Conservation (phyloP, 2,888 invertebrate genomes). For the Eilema griseolum region DNA sequence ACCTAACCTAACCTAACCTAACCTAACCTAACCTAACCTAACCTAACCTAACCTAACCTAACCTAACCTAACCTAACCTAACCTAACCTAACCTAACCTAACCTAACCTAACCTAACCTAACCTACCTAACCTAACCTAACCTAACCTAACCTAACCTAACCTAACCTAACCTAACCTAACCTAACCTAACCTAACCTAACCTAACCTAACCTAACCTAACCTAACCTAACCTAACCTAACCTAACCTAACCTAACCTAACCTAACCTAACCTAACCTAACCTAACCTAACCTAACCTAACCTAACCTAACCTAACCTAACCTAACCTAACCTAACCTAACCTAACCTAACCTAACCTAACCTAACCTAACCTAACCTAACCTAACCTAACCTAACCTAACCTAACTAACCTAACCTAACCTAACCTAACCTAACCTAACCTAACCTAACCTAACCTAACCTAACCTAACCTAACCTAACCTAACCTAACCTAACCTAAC, state of each 20-base stretch:
- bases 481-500: slow-evolving; percentile 19
- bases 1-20: too few relatives aligned
- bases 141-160: slow-evolving; percentile 33
- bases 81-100: slow-evolving; percentile 31
- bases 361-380: slow-evolving; percentile 27
- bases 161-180: slow-evolving; percentile 33
- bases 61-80: slow-evolving; percentile 31
- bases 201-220: slow-evolving; percentile 36
- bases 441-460: slow-evolving; percentile 26
- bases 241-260: slow-evolving; percentile 55
- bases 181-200: slow-evolving; percentile 39
- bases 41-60: slow-evolving; percentile 29
- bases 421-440: slow-evolving; percentile 29
- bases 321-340: slow-evolving; percentile 44
- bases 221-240: slow-evolving; percentile 33
- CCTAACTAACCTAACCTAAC: slow-evolving; percentile 22
- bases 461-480: slow-evolving; percentile 28
- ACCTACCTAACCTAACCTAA: slow-evolving; percentile 31
- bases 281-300: slow-evolving; percentile 38
- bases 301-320: slow-evolving; percentile 44
- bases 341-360: slow-evolving; percentile 25
- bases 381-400: slow-evolving; percentile 23
- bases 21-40: too few relatives aligned
- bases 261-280: slow-evolving; percentile 42
- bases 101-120: slow-evolving; percentile 31